Conservation (phyloP, 2,888 invertebrate species). For the Harmothoe impar region DNA sequence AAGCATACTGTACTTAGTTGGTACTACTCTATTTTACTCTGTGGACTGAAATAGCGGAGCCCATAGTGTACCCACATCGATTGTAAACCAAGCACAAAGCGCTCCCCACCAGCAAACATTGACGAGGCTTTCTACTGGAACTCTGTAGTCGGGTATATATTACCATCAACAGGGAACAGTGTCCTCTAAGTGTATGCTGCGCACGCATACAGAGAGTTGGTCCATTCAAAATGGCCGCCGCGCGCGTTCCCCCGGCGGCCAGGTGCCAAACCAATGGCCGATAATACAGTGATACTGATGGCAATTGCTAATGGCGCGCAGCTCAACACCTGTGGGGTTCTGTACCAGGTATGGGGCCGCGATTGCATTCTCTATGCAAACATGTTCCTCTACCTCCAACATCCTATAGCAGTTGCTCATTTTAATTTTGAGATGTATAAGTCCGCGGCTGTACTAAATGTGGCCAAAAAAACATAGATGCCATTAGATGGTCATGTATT, state of each 20-base stretch:
- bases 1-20: no score
- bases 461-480: no score
- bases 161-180: slow-evolving; percentile 20
- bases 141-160: neutral
- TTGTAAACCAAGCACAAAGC: neutral
- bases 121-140: neutral
- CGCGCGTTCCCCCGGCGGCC: neutral
- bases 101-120: neutral
- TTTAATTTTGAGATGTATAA: no score
- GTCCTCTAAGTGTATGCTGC: neutral
- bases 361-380: no score
- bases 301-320: neutral
- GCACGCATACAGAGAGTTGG: neutral
- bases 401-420: no score
- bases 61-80: neutral
- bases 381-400: no score
- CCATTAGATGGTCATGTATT: no score
- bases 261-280: slow-evolving; percentile 14
- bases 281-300: slow-evolving; percentile 13
- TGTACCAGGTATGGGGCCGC: neutral
- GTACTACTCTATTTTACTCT: no score
- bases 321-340: neutral
- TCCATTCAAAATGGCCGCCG: slow-evolving; percentile 11
- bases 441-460: no score
- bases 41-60: no score